phyloP scores from a whole-genome alignment of 2,888 invertebrate species.

The Arrhopalites spinosus region DNA sequence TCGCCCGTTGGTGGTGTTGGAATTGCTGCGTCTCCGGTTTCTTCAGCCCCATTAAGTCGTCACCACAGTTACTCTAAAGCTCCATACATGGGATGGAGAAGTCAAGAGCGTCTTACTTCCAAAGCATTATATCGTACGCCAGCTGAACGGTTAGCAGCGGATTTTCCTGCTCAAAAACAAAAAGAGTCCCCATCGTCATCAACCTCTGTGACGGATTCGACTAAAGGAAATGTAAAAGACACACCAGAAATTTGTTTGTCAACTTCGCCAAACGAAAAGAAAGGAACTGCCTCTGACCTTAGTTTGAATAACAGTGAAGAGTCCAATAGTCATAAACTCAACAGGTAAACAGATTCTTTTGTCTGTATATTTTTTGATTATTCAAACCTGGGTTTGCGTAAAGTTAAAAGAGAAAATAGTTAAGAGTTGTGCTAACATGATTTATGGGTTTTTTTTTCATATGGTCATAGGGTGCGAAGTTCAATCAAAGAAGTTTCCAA shows the following conservation, averaged over 20 bases:
- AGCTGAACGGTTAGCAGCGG: constrained; percentile 75
- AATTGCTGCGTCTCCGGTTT: constrained; percentile 52
- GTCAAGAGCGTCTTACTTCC: constrained; percentile 73
- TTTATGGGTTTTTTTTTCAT: background rate
- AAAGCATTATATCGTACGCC: constrained; percentile 62
- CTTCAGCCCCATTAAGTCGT: constrained; percentile 51
- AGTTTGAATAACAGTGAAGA: constrained; percentile 55
- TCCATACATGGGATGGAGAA: constrained; percentile 88
- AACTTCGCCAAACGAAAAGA: constrained; percentile 41
- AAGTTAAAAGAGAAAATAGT: too few relatives aligned
- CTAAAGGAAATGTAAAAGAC: constrained; percentile 16
- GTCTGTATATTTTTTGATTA: background rate
- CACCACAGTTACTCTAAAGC: constrained; percentile 68
- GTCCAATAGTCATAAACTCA: constrained; percentile 54
- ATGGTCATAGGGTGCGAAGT: constrained; percentile 70
- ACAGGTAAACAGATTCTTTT: constrained; percentile 43
- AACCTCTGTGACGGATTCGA: constrained; percentile 21
- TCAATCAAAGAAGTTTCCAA: constrained; percentile 92
- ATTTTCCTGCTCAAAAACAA: constrained; percentile 65
- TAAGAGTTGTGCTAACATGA: too few relatives aligned
- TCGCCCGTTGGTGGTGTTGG: constrained; percentile 53
- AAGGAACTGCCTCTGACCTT: constrained; percentile 46
- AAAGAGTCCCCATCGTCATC: constrained; percentile 35
- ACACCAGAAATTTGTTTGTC: constrained; percentile 27
- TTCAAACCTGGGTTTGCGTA: too few relatives aligned